Percentiles rank a stretch among this genome's conserved stretches.
Conservation (phyloP, 2,113 vertebrate species). For the Ageneiosus marmoratus region DNA sequence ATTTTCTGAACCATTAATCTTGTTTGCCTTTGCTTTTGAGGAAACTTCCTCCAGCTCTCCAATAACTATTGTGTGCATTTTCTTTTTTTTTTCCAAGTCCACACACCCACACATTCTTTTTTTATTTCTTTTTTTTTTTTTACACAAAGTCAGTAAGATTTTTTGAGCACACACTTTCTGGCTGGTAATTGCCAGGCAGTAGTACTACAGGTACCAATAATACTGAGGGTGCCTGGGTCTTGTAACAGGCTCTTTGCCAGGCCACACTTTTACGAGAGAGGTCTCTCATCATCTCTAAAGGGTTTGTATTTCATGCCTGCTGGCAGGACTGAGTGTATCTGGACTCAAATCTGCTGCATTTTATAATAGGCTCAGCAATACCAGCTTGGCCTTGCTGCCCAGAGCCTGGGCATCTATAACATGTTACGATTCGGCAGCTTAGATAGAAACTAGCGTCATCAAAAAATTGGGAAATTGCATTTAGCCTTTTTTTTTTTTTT, state of each 20-base stretch:
- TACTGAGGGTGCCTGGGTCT: slow-evolving; percentile 16
- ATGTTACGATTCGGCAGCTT: slow-evolving; percentile 30
- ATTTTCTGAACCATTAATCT: slow-evolving; percentile 38
- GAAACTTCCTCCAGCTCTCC: background rate
- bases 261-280: slow-evolving; percentile 27
- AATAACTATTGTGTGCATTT: background rate
- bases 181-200: slow-evolving; percentile 25
- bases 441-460: slow-evolving; percentile 24
- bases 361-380: slow-evolving; percentile 29
- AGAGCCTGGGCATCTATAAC: slow-evolving; percentile 35
- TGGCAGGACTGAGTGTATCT: slow-evolving; percentile 35
- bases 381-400: slow-evolving; percentile 32
- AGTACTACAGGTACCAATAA: slow-evolving; percentile 39
- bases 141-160: background rate
- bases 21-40: slow-evolving; percentile 23
- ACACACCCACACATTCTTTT: background rate
- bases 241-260: slow-evolving; percentile 17
- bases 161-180: slow-evolving; percentile 7
- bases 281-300: slow-evolving; percentile 42
- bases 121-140: background rate
- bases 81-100: background rate
- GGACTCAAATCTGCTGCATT: slow-evolving; percentile 41
- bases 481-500: slow-evolving; percentile 17
- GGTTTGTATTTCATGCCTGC: slow-evolving; percentile 37
- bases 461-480: slow-evolving; percentile 21